Conservation (phyloP, 2,888 invertebrate species). For the Calephelis perditalis region DNA sequence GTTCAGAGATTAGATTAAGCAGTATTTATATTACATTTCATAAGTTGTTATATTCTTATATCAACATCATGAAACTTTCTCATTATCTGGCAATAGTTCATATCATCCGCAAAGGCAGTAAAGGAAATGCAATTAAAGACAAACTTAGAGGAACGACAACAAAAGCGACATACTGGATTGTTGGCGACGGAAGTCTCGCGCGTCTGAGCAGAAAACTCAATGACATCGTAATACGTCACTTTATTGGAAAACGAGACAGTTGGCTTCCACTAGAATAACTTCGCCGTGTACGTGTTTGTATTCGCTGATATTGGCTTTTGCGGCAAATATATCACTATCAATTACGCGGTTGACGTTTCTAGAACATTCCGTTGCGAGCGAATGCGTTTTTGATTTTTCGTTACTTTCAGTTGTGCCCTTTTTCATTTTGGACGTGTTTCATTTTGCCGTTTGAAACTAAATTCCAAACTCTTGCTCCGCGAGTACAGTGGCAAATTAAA, state of each 20-base stretch:
- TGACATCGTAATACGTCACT: conserved; percentile 67
- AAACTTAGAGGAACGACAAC: conserved; percentile 30
- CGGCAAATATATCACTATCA: conserved; percentile 49
- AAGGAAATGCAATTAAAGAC: conserved; percentile 25
- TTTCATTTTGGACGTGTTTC: conserved; percentile 6
- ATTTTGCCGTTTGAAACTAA: conserved; percentile 3
- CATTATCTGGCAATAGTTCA: no score
- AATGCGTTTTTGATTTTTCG: conserved; percentile 17
- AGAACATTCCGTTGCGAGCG: conserved; percentile 15
- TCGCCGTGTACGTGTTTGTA: conserved; percentile 52
- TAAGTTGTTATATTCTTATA: no score
- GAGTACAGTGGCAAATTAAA: neutral
- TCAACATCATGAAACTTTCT: no score
- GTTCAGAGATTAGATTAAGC: no score
- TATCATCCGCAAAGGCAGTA: neutral
- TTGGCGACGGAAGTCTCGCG: conserved; percentile 39
- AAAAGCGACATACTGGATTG: conserved; percentile 33
- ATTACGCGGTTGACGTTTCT: conserved; percentile 25
- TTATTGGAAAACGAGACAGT: conserved; percentile 73
- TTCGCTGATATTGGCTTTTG: conserved; percentile 57
- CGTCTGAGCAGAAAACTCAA: conserved; percentile 68
- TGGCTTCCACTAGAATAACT: conserved; percentile 59
- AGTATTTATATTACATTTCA: no score
- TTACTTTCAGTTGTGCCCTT: neutral
- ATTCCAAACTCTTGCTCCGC: conserved; percentile 5